Conservation (phyloP, 2,888 invertebrate genomes). For the Sarcophaga subvicina region DNA sequence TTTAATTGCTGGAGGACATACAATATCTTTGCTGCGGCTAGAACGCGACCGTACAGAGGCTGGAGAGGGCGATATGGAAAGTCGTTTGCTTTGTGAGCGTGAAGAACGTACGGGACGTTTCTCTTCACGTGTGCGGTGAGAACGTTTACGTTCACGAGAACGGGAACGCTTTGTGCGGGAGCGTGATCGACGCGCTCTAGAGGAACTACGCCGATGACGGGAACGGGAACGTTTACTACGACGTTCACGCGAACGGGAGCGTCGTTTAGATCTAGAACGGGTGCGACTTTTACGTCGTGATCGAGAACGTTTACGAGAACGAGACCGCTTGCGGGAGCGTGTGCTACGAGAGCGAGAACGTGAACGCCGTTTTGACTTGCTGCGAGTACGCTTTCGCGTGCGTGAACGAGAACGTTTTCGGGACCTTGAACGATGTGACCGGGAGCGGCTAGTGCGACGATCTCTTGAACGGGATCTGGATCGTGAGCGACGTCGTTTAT, state of each 20-base stretch:
- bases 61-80: slow-evolving; percentile 81
- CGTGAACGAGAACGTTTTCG: slow-evolving; percentile 84
- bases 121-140: slow-evolving; percentile 82
- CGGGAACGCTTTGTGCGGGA: slow-evolving; percentile 80
- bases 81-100: slow-evolving; percentile 80
- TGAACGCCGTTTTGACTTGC: slow-evolving; percentile 77
- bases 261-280: slow-evolving; percentile 79
- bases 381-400: slow-evolving; percentile 82
- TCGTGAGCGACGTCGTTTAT: slow-evolving; percentile 86
- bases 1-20: slow-evolving; percentile 61
- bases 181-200: slow-evolving; percentile 75
- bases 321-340: slow-evolving; percentile 81
- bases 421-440: slow-evolving; percentile 85
- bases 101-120: slow-evolving; percentile 81
- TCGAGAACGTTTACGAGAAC: slow-evolving; percentile 82
- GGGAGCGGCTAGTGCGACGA: slow-evolving; percentile 85
- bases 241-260: slow-evolving; percentile 76
- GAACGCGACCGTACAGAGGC: slow-evolving; percentile 74
- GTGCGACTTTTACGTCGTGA: slow-evolving; percentile 82
- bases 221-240: slow-evolving; percentile 75
- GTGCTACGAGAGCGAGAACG: slow-evolving; percentile 86
- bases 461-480: slow-evolving; percentile 84
- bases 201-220: slow-evolving; percentile 78
- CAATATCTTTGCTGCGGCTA: slow-evolving; percentile 79
- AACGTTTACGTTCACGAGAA: slow-evolving; percentile 85